Base-by-base conservation (phyloP, 2,113 vertebrate genomes). In the Danionella cerebrum region DNA sequence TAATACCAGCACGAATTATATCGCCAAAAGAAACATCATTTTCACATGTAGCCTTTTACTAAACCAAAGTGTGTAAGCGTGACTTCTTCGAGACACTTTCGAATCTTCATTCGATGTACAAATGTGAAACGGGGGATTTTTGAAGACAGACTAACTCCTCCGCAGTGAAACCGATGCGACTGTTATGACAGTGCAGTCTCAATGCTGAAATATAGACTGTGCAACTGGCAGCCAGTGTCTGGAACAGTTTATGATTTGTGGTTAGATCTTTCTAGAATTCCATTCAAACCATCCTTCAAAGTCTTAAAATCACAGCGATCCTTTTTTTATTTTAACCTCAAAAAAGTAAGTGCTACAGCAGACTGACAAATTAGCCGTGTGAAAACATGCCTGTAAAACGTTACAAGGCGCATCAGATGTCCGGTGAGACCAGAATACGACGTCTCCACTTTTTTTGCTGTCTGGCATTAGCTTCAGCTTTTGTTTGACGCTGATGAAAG, bases 151-250 rank as follows among this genome's bases (percentile, higher is more conserved):
- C 11, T 12, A 41, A 42, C 50, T 55, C 22, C 44, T 36, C 18
- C 18, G 29, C 65, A 44, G 16, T 50, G 42, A 42, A 13, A 22
- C 29, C 45, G 18, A 58, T 18, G 29, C 11, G n/a, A 18, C 36
- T 67, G 50, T 21, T 44, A 53, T 52, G 58, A 45, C 38, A 59
- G 12, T 51, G 35, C 14, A 66, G 36, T 45, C 70, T 60, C 18
- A 19, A 2, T 57, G 2, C 53, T 57, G 35, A 58, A 16, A 58
- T 24, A 38, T 58, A 58, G 35, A 10, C 19, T 41, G 52, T 55
- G 36, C 13, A 16, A 25, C 14, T 29, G 48, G n/a, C 21, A 42
- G 21, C 21, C 21, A 25, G n/a, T 8, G 3, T 21, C n/a, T 10
- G 14, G 33, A 25, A 1, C 39, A 3, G 12, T 33, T 12, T 48